These are phyloP conservation scores for Apostichopus parvimensis DNA, from an alignment of 35 echinoderm and acorn worm species.

Conservation along the genomic window DNA sequence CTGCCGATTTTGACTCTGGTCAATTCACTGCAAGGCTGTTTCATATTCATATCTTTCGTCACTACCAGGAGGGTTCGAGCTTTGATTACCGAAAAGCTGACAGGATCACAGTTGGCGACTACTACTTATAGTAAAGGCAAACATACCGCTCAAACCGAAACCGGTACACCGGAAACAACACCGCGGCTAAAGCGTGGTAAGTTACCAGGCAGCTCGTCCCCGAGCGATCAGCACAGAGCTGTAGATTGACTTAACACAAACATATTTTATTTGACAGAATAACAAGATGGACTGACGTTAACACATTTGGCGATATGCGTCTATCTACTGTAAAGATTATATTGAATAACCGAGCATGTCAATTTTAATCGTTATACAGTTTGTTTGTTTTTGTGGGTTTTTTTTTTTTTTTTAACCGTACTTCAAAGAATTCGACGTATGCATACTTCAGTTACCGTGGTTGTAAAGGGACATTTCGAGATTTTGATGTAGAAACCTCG, in stretches of 20 bases:
- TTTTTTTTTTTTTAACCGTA: no score
- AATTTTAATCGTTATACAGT: no score
- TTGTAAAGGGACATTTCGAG: no score
- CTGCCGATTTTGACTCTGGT: constrained; percentile 28
- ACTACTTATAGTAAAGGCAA: constrained; percentile 40
- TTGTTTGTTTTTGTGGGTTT: no score
- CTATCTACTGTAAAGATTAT: no score
- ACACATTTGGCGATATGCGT: no score
- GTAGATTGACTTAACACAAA: neutral
- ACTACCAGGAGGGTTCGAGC: constrained; percentile 35
- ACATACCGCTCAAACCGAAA: neutral
- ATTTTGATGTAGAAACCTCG: no score
- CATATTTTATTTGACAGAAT: no score
- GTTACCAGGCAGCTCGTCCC: neutral
- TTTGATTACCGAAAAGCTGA: neutral
- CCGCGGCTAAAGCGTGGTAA: neutral
- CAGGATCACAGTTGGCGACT: neutral
- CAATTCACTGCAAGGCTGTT: constrained; percentile 36
- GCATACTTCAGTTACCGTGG: no score
- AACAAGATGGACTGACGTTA: no score
- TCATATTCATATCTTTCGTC: constrained; percentile 35
- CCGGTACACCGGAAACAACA: constrained; percentile 4
- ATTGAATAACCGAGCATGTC: no score
- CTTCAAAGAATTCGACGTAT: no score
- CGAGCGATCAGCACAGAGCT: neutral